Percentiles rank a stretch among this genome's conserved stretches.
Evolutionary conservation across 2,113 vertebrate genomes (phyloP).

Genomic region (Alligator sinensis): DNA sequence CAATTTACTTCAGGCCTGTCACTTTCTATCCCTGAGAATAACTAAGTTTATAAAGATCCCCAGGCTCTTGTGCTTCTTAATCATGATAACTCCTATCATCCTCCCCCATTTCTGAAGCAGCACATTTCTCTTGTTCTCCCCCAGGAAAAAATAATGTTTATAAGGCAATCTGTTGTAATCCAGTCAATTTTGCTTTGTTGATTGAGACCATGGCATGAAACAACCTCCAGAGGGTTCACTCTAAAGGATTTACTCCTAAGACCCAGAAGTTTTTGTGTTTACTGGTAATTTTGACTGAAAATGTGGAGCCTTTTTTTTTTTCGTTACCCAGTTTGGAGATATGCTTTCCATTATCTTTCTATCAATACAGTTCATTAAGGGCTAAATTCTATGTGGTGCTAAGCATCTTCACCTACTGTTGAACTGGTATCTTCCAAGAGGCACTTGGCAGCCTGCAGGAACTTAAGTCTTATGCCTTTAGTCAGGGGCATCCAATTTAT

Average conservation of each 20-base stretch:
- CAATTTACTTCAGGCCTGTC: constrained; percentile 34
- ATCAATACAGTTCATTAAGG: fast-evolving
- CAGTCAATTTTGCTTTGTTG: constrained; percentile 14
- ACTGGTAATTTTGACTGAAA: neutral
- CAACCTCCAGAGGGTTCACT: neutral
- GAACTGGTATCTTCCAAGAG: neutral
- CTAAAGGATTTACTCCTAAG: neutral
- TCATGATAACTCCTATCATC: neutral
- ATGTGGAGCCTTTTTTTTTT: neutral
- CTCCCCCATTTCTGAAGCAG: neutral
- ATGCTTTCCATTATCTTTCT: neutral
- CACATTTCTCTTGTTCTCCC: constrained; percentile 1
- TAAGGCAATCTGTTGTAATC: constrained; percentile 29
- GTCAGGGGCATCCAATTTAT: neutral
- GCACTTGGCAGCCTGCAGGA: neutral
- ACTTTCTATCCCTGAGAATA: constrained; percentile 50
- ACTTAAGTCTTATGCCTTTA: neutral
- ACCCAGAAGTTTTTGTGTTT: neutral
- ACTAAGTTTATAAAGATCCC: constrained; percentile 50
- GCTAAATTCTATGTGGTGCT: neutral
- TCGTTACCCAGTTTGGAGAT: neutral
- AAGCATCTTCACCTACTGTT: neutral
- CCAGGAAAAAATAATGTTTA: constrained; percentile 38
- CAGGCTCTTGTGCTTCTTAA: constrained; percentile 38
- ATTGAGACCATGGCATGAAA: neutral